phyloP scores from a whole-genome alignment of 2,113 vertebrate genomes.

The Ceratotherium simum region DNA sequence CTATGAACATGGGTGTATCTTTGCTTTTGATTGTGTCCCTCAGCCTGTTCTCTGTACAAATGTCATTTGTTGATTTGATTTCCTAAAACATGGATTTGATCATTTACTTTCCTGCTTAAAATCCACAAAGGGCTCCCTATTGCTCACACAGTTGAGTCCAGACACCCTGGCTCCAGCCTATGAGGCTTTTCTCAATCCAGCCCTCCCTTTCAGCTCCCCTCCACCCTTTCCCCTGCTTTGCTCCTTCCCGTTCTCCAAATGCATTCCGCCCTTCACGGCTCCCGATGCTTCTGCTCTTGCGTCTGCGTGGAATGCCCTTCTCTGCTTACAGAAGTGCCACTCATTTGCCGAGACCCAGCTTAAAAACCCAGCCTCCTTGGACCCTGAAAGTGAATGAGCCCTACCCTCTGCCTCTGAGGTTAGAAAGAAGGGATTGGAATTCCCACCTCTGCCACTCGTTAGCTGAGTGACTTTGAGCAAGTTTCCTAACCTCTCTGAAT shows the following conservation, averaged over 20 bases:
- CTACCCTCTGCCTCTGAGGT: background rate
- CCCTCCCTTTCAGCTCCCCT: background rate
- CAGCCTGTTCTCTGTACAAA: background rate
- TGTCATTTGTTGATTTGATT: background rate
- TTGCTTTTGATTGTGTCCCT: background rate
- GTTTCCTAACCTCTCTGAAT: background rate
- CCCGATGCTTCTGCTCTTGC: too few species aligned
- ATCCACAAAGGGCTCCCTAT: background rate
- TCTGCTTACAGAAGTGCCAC: background rate
- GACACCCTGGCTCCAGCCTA: background rate
- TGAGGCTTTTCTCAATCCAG: background rate
- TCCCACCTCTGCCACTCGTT: background rate
- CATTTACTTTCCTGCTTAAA: background rate
- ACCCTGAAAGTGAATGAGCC: background rate
- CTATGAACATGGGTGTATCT: too few species aligned
- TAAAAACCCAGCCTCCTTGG: background rate
- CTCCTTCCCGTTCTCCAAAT: background rate
- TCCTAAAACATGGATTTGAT: background rate
- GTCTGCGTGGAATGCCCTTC: background rate
- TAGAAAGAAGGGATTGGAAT: background rate
- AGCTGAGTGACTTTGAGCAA: background rate
- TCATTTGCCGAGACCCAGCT: background rate
- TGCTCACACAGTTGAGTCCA: background rate
- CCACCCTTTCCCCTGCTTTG: background rate
- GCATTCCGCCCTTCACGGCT: background rate